phyloP scores from a whole-genome alignment of 2,797 vertebrate species.

The Petrocephalus schoutedeni region DNA sequence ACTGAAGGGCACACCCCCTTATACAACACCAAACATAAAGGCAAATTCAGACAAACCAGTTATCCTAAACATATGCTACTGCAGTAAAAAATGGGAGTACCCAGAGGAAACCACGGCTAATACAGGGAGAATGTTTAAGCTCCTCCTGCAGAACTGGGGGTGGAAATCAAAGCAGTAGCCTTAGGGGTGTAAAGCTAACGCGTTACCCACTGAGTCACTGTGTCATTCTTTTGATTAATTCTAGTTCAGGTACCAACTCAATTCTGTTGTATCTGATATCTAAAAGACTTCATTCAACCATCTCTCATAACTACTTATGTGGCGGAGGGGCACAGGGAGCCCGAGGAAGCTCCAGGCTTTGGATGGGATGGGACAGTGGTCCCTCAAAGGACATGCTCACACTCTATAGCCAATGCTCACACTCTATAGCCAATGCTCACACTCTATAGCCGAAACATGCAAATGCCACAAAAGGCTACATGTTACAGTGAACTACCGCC shows the following conservation, averaged over 20 bases:
- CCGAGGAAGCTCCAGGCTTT: neutral
- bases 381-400: neutral
- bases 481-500: neutral
- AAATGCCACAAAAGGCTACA: neutral
- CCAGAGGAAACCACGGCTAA: neutral
- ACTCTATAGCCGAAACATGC: neutral
- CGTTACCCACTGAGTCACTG: neutral
- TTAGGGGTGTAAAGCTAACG: neutral
- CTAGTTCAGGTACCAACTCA: neutral
- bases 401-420: neutral
- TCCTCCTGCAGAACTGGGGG: neutral
- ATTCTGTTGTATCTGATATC: neutral
- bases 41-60: neutral
- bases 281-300: neutral
- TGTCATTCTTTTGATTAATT: neutral
- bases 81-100: neutral
- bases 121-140: neutral
- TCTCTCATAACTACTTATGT: neutral
- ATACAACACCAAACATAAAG: neutral
- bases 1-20: neutral
- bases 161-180: neutral
- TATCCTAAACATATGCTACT: neutral
- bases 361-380: neutral
- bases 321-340: neutral
- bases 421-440: neutral